Conservation (phyloP, 2,113 vertebrate genomes). For the Stictonetta naevosa region DNA sequence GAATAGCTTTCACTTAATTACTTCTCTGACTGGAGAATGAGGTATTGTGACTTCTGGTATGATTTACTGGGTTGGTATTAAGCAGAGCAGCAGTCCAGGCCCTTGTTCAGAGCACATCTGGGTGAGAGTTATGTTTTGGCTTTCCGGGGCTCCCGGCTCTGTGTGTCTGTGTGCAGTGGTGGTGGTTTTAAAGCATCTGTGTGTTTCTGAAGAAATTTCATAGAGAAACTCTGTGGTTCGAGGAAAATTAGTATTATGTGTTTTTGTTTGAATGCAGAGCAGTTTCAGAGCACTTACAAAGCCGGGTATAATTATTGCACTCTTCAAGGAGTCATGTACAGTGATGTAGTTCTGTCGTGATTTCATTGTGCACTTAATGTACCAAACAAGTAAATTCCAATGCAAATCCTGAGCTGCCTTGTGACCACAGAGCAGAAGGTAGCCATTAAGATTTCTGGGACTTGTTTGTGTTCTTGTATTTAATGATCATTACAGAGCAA, state of each 20-base stretch:
- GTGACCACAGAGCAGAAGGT: neutral
- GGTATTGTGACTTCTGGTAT: neutral
- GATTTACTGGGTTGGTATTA: neutral
- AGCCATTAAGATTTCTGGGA: neutral
- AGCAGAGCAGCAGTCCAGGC: neutral
- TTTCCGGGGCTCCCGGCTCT: neutral
- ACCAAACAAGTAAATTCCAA: neutral
- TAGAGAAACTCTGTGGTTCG: neutral
- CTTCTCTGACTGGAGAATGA: neutral
- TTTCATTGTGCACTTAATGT: neutral
- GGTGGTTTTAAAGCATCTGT: neutral
- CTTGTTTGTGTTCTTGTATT: neutral
- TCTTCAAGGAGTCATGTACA: neutral
- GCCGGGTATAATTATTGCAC: neutral
- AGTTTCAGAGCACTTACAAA: conserved; percentile 27
- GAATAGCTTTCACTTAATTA: conserved; percentile 2
- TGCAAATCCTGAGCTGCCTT: neutral
- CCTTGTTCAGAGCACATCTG: neutral
- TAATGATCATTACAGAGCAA: neutral
- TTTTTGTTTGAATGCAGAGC: neutral
- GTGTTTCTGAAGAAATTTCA: neutral
- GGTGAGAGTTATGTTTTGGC: neutral
- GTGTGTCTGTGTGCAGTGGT: too few species aligned
- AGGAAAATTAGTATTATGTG: neutral
- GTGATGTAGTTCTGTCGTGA: neutral